Evolutionary conservation across 2,888 invertebrate species (phyloP), one percentile per base, ranked within the genome.

Genomic region (Agrotis puta): DNA sequence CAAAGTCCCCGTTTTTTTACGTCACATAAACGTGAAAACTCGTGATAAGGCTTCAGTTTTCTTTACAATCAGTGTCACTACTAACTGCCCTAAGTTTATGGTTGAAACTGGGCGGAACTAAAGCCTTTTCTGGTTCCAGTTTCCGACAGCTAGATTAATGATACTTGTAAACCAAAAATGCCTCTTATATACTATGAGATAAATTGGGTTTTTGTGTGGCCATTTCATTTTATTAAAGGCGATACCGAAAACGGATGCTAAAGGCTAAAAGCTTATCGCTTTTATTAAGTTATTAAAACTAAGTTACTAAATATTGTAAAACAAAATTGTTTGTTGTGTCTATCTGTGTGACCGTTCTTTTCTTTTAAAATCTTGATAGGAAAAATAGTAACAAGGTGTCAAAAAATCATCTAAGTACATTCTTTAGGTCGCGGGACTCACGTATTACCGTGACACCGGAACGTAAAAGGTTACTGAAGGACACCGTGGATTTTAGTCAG

Each of bases 131-230:
- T 53, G 22, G 24, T 45, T 11, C 56, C 27, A 62, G 24, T 14
- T 27, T 57, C 33, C 24, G 48, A 62, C 71, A 51, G 22, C 22
- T 6, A 77, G 57, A 77, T 65, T 65, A 62, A 77, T 76, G 78
- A 3, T 33, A 22, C 33, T 9, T 14, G 57, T 64, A 57, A 9
- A 4, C 0, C 27, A 57, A 39, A 64, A 57, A 45, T 22, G 1
- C n/a, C 18, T 74, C 48, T 20, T 59, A 33, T 9, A 39, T 59
- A 53, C 13, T 5, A n/a, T 9, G 13, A 54, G 3, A 43, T 1
- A 66, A 64, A 59, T 59, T n/a, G 14, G 22, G 22, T 39, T 33
- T 27, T 20, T 0, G 24, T 71, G n/a, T 51, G 1, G 2, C 16
- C 11, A 16, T 24, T 43, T 16, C 4, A 24, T 50, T 43, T 61